Evolutionary conservation across 2,888 invertebrate genomes (phyloP).

Genomic region (Drosophila putrida): DNA sequence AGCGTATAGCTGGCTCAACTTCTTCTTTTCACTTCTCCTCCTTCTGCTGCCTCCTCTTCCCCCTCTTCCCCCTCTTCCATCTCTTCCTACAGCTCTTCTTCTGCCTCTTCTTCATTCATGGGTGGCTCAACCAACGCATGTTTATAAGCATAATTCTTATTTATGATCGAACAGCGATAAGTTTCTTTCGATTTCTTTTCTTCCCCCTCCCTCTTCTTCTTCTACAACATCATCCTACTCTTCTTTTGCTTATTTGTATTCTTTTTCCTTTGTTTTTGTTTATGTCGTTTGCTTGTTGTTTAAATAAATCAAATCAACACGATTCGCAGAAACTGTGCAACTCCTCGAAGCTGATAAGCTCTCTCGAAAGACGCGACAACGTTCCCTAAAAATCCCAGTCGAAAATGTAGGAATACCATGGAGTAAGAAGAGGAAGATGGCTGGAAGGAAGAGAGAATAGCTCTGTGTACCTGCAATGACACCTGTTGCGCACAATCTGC

Average conservation of each 20-base stretch:
- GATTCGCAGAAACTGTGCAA: slow-evolving; percentile 75
- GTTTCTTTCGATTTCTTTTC: slow-evolving; percentile 38
- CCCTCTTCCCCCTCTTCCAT: background rate
- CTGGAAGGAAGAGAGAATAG: background rate
- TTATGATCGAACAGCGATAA: slow-evolving; percentile 79
- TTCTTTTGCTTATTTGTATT: slow-evolving; percentile 27
- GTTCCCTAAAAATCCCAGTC: slow-evolving; percentile 22
- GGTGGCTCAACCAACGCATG: slow-evolving; percentile 62
- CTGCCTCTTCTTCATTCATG: slow-evolving; percentile 44
- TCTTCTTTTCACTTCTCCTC: background rate
- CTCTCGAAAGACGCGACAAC: slow-evolving; percentile 28
- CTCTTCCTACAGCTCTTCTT: background rate
- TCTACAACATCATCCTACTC: slow-evolving; percentile 23
- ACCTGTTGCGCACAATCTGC: slow-evolving; percentile 15
- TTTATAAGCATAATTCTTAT: slow-evolving; percentile 79
- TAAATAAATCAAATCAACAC: slow-evolving; percentile 82
- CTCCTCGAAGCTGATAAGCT: slow-evolving; percentile 59
- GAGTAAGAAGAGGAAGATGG: no score
- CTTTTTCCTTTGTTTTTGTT: background rate
- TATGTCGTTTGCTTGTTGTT: slow-evolving; percentile 42
- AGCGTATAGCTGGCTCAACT: slow-evolving; percentile 43
- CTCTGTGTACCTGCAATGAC: slow-evolving; percentile 1
- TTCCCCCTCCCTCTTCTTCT: background rate
- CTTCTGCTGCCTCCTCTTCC: background rate
- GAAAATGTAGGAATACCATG: background rate